These are phyloP conservation scores for Leptinotarsa texana DNA, from an alignment of 1,140 invertebrate species.

Conservation along the genomic window DNA sequence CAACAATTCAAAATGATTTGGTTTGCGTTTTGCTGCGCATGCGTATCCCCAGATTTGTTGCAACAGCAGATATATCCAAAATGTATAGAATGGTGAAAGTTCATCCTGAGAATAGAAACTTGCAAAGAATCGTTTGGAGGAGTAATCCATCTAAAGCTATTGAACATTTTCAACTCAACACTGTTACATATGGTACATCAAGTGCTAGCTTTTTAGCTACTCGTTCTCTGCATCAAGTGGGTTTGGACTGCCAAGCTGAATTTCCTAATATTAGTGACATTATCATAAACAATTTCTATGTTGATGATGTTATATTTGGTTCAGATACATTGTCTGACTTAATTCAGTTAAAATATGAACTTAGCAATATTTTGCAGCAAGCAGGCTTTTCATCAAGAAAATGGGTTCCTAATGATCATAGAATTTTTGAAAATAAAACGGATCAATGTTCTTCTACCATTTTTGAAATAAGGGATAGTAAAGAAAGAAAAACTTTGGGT, in stretches of 20 bases:
- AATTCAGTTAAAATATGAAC: no score
- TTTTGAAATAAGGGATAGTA: no score
- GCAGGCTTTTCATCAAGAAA: no score
- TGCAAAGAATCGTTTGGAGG: background rate
- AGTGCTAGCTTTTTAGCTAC: background rate
- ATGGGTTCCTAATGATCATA: no score
- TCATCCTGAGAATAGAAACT: background rate
- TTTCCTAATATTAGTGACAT: no score
- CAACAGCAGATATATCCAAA: background rate
- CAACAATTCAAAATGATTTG: background rate
- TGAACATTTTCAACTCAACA: constrained; percentile 4
- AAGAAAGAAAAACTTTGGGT: no score
- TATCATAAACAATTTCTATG: no score
- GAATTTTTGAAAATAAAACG: no score
- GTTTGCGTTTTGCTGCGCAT: background rate
- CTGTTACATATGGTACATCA: constrained; percentile 6
- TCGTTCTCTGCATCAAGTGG: background rate
- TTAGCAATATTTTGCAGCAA: no score
- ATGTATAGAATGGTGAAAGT: background rate
- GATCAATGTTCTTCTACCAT: no score
- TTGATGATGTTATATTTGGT: no score
- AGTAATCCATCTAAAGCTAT: background rate
- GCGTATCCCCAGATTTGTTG: background rate
- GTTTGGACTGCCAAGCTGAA: background rate
- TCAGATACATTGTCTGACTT: no score